phyloP scores from a whole-genome alignment of 2,797 vertebrate genomes.

The Rhinella marina region DNA sequence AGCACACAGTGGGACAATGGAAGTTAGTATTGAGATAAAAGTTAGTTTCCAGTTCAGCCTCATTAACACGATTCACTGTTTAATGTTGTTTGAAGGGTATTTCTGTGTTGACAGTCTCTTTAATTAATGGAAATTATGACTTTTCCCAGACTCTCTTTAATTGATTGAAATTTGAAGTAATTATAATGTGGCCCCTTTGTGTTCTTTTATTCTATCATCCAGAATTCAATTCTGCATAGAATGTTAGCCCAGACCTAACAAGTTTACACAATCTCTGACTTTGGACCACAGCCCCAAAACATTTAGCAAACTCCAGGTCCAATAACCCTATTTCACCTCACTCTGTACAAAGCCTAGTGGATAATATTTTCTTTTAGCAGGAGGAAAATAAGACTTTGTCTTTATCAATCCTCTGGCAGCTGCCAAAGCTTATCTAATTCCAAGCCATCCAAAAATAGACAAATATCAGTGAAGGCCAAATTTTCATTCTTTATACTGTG shows the following conservation, averaged over 20 bases:
- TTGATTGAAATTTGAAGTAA: neutral
- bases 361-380: constrained; percentile 37
- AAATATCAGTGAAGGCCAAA: constrained; percentile 37
- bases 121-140: neutral
- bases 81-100: too few relatives aligned
- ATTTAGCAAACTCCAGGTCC: constrained; percentile 17
- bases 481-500: constrained; percentile 36
- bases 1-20: too few relatives aligned
- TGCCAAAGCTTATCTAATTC: constrained; percentile 55
- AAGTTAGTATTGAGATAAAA: too few relatives aligned
- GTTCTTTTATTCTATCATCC: neutral
- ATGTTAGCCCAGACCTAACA: neutral
- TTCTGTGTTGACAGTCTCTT: too few relatives aligned
- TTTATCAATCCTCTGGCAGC: constrained; percentile 27
- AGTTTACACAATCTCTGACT: neutral
- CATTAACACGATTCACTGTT: too few relatives aligned
- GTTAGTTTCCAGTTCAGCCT: too few relatives aligned
- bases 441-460: constrained; percentile 46
- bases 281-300: constrained; percentile 1
- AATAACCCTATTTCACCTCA: constrained; percentile 56
- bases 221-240: neutral
- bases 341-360: constrained; percentile 25
- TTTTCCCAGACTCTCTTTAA: neutral
- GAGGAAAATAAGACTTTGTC: constrained; percentile 35
- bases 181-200: neutral